Evolutionary conservation across 2,888 invertebrate genomes (phyloP), one percentile per base, ranked within the genome.

Genomic region (Platycheirus rosarum): DNA sequence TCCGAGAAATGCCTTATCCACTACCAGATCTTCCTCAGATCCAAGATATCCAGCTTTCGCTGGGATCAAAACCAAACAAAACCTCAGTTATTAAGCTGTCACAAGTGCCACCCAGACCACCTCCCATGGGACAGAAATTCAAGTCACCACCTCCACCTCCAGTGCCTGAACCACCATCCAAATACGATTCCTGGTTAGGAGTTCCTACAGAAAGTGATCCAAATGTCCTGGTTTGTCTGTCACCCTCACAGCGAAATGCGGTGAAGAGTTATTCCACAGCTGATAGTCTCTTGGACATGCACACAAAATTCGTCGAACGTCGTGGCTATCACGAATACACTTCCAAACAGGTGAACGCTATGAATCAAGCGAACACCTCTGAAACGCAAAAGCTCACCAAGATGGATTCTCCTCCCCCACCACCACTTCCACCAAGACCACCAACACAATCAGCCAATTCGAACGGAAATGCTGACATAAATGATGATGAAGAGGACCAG

Each of bases 301-400:
- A 95, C 86, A 92, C 92, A 85, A 95, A 94, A 87, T 94, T 93
- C 88, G 88, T 93, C n/a, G 93, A 94, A 85, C 91, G 94, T 44
- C 92, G 93, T 84, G 92, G 93, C 16, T 93, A 93, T 86, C 92
- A 92, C 85, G 93, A 93, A 85, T 86, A 87, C 73, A 87, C 87
- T 75, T 86, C 86, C 1, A 87, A 88, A 11, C 87, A 90, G 84
- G 87, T 90, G 18, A 85, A 86, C 11, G 85, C 84, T 9, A 85
- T 89, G 75, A 87, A 90, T 85, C 85, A 74, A 46, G 88, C 87
- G 57, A 86, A 88, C 68, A 71, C 87, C 71, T 85, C 86, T 11
- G 85, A 86, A 48, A 84, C 87, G 23, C 86, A 88, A 60, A 87
- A 88, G 76, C 87, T 88, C 86, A 89, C 89, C 87, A 89, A 88